Base-by-base conservation (phyloP, 2,888 invertebrate species). In the Pycnomerus fuliginosus region DNA sequence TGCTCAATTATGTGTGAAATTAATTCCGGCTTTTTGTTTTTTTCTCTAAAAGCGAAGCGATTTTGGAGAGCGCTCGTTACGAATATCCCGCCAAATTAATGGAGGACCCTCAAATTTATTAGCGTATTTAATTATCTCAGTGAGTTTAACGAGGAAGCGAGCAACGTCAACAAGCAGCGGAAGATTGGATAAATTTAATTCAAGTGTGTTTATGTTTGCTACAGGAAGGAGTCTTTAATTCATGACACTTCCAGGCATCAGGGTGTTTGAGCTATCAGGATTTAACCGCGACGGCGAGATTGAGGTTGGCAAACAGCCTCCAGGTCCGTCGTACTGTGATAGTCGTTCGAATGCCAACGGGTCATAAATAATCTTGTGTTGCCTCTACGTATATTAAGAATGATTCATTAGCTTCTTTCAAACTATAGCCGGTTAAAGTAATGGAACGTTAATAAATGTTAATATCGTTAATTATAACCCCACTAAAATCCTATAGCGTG, bases 1-100 rank as follows among this genome's bases (percentile, higher is more conserved):
- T 49, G 54, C 51, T 51, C 50, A 56, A 56, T 53, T 53, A 56
- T 55, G 54, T 56, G 54, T 54, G 55, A 56, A 55, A 56, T 53
- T 53, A 49, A 53, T 45, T 44, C 40, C 22, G 34, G 25, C 29
- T 49, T 43, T 49, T 46, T 33, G 27, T 28, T 32, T 35, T 39
- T 32, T 41, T 34, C 23, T 30, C 36, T 17, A 29, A 17, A 12
- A 13, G 25, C 20, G 23, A 30, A 17, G 12, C 34, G 28, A 33
- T 15, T 34, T 38, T 16, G 14, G 29, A 29, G 14, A 22, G 22
- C 16, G 22, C 29, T 29, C 38, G 30, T 38, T 38, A 38, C 29
- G 8, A 13, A 30, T 11, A 38, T 29, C 35, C 29, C 31, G 28
- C 36, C 36, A 25, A 32, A 32, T 39, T 39, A 31, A 39, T n/a